Evolutionary conservation across 2,888 invertebrate genomes (phyloP).

Genomic region (Uropetala carovei): DNA sequence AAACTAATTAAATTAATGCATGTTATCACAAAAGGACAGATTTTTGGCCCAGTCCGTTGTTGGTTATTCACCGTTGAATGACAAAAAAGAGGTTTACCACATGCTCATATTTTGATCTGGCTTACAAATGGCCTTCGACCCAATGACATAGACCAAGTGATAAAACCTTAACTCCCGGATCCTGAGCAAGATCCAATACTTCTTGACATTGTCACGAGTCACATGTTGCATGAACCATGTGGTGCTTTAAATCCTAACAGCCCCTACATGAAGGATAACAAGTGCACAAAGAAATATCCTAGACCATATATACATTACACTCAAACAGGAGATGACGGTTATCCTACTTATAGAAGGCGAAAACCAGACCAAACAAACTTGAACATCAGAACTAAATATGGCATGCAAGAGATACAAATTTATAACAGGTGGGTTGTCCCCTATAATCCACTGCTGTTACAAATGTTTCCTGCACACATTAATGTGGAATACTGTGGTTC

Average conservation of each 20-base stretch:
- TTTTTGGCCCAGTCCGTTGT: conserved; percentile 52
- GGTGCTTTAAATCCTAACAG: conserved; percentile 68
- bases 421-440: conserved; percentile 71
- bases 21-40: conserved; percentile 44
- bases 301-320: conserved; percentile 66
- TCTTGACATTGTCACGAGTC: not conserved
- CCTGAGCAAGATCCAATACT: conserved; percentile 71
- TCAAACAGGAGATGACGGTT: not conserved
- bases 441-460: conserved; percentile 68
- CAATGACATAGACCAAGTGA: conserved; percentile 12
- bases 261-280: conserved; percentile 70
- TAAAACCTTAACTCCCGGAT: conserved; percentile 65
- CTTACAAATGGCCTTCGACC: not conserved
- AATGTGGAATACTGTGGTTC: conserved; percentile 74
- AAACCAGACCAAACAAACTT: not conserved
- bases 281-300: conserved; percentile 58
- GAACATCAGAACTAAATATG: not conserved
- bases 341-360: conserved; percentile 28
- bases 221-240: conserved; percentile 68
- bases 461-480: conserved; percentile 70
- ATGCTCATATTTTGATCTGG: conserved; percentile 68
- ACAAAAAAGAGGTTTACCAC: conserved; percentile 71
- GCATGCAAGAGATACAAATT: conserved; percentile 69
- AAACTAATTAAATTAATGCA: conserved; percentile 59
- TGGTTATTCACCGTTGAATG: conserved; percentile 69